Percentiles rank a stretch among this genome's conserved stretches.
Evolutionary conservation across 2,797 vertebrate species (phyloP).

Genomic region (Lacerta viridis): DNA sequence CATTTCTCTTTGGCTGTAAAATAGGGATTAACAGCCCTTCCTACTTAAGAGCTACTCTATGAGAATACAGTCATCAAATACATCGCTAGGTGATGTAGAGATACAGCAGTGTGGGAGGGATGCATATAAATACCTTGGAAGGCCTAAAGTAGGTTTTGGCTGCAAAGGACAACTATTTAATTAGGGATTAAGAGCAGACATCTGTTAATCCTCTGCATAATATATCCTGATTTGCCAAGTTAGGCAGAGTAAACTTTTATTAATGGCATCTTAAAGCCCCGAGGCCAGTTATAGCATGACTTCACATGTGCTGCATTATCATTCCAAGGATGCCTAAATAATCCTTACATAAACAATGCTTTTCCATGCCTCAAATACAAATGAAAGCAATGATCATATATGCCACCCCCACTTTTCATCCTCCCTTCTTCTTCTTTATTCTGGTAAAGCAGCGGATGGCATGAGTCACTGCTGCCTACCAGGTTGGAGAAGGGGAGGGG

Average conservation of each 20-base stretch:
- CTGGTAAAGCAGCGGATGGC: no score
- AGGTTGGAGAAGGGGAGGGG: no score
- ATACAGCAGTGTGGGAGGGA: background rate
- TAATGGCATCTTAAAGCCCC: background rate
- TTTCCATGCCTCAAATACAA: background rate
- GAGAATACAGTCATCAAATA: background rate
- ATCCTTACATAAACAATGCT: background rate
- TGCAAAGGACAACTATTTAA: background rate
- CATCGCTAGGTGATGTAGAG: background rate
- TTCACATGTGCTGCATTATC: background rate
- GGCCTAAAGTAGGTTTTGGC: background rate
- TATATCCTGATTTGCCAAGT: background rate
- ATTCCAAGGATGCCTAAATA: background rate
- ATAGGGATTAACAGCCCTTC: background rate
- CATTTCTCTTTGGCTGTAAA: background rate
- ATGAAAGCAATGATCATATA: background rate
- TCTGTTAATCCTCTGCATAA: conserved; percentile 5
- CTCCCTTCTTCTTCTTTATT: background rate
- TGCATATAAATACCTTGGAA: background rate
- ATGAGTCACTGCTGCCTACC: no score
- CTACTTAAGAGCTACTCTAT: background rate
- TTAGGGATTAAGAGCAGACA: background rate
- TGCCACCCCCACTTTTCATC: background rate
- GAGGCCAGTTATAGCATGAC: background rate
- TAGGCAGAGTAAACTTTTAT: background rate